These are phyloP conservation scores for Peromyscus eremicus DNA, from an alignment of 2,797 vertebrate genomes.

Conservation along the genomic window DNA sequence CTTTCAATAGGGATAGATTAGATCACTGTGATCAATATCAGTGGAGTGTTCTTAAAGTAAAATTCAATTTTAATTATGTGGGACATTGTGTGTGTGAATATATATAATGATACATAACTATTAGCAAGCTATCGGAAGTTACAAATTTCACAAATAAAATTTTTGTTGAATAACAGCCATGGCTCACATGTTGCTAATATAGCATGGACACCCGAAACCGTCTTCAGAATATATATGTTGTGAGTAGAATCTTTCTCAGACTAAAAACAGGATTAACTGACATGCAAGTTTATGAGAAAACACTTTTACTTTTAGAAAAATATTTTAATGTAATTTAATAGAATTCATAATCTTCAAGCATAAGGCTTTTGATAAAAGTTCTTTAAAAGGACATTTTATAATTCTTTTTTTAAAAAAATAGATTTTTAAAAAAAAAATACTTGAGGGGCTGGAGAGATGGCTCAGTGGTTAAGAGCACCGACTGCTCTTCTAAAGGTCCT, in stretches of 20 bases:
- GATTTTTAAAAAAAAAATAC: not conserved
- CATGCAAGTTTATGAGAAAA: not conserved
- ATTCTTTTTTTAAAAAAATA: slow-evolving; percentile 38
- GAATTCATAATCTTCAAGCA: not conserved
- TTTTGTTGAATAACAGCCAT: not conserved
- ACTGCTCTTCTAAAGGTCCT: too few relatives aligned
- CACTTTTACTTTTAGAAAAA: slow-evolving; percentile 23
- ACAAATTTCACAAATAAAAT: not conserved
- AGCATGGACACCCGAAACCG: not conserved
- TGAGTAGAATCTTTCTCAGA: slow-evolving; percentile 21
- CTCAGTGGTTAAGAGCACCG: too few relatives aligned
- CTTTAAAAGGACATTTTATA: not conserved
- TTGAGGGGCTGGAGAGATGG: too few relatives aligned
- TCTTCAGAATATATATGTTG: not conserved
- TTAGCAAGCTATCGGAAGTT: not conserved
- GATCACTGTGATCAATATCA: slow-evolving; percentile 23
- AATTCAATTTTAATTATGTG: slow-evolving; percentile 16
- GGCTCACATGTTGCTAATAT: not conserved
- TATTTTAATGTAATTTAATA: not conserved
- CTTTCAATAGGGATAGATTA: slow-evolving; percentile 45
- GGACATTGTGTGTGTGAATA: not conserved
- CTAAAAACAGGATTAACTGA: not conserved
- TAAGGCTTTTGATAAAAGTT: slow-evolving; percentile 6
- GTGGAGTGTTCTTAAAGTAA: not conserved
- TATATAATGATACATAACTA: not conserved